These are phyloP conservation scores for Ciconia maguari DNA, from an alignment of 2,113 vertebrate genomes.

Conservation along the genomic window DNA sequence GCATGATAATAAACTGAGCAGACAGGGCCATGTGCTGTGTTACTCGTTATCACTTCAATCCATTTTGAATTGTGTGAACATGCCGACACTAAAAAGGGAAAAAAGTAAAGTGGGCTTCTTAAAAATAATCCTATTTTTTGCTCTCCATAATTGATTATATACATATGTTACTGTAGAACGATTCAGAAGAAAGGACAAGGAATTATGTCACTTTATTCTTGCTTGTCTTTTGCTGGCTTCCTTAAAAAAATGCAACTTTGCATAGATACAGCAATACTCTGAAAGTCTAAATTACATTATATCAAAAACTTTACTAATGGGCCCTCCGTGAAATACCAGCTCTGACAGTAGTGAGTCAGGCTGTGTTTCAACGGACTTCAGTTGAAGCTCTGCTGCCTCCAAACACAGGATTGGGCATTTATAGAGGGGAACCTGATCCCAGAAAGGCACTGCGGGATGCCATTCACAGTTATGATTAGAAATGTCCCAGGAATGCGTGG, in stretches of 20 bases:
- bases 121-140: background rate
- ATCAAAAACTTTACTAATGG: background rate
- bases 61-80: background rate
- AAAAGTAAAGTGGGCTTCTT: background rate
- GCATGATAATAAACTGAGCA: constrained; percentile 22
- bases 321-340: background rate
- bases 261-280: background rate
- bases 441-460: constrained; percentile 11
- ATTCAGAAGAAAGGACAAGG: background rate
- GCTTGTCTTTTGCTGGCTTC: background rate
- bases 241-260: background rate
- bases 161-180: background rate
- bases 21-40: constrained; percentile 7
- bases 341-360: background rate
- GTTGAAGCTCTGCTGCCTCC: background rate
- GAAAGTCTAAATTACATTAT: background rate
- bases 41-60: background rate
- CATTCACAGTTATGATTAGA: constrained; percentile 68
- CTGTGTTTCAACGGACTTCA: background rate
- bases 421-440: constrained; percentile 33
- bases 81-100: background rate
- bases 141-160: background rate
- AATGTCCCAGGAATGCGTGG: constrained; percentile 54
- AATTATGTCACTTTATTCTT: background rate
- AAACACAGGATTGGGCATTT: background rate